Base-by-base conservation (phyloP, 2,888 invertebrate genomes). In the Agriopis leucophaearia region DNA sequence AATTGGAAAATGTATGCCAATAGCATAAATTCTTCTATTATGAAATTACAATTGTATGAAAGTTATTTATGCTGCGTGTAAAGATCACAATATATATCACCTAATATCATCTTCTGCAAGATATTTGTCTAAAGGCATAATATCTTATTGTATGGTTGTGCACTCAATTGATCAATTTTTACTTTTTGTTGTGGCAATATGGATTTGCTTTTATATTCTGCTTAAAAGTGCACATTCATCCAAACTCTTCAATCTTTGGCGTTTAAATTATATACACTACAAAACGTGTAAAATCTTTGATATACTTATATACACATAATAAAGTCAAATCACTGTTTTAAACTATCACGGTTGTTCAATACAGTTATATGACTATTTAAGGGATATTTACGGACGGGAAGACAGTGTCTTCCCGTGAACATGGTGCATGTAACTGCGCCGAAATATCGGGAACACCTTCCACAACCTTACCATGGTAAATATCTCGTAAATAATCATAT, bases 81-180 rank as follows among this genome's bases (percentile, higher is more conserved):
- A n/a, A n/a, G n/a, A n/a, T n/a, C n/a, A n/a, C n/a, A n/a, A n/a
- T n/a, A n/a, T 9, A 38, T 38, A 38, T 5, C 9, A 51, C n/a
- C 8, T 51, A 35, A 51, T 51, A 35, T 35, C 35, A 51, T 36
- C 51, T 35, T 51, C 10, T 51, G 51, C 35, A 35, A 51, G 7
- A 51, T 51, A n/a, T n/a, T n/a, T 35, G 35, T 27, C 18, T 10
- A 10, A 18, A 4, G 12, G 27, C n/a, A n/a, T 54, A 15, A 54
- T 51, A 35, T 38, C 52, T 12, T 42, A n/a, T 51, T 35, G 51
- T 44, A 60, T 44, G 42, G 60, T 52, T 60, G 60, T 60, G 60
- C 52, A 54, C 52, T 38, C 2, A 38, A 54, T 36, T 48, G 9
- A 48, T 48, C 50, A 15, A 12, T n/a, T 35, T 54, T 13, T 4